Evolutionary conservation across 2,888 invertebrate genomes (phyloP).

Genomic region (Nebria salina): DNA sequence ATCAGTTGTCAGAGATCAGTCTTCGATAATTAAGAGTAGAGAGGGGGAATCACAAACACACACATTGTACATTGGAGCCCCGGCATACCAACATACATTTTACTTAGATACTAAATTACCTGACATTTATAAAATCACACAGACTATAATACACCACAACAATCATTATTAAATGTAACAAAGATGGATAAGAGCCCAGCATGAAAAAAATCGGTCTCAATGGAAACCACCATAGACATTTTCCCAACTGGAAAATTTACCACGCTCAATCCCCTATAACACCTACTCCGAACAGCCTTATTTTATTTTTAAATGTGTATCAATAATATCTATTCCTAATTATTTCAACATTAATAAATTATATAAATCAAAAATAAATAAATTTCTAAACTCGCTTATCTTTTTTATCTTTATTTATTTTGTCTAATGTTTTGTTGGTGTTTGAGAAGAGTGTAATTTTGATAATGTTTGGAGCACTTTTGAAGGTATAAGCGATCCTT

Average conservation of each 20-base stretch:
- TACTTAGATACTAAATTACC: constrained; percentile 46
- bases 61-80: constrained; percentile 13
- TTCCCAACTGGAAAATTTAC: constrained; percentile 8
- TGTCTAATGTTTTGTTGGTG: no score
- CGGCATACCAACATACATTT: constrained; percentile 41
- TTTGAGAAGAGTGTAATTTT: no score
- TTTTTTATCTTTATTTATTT: no score
- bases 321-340: no score
- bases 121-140: constrained; percentile 45
- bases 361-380: no score
- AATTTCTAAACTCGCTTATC: no score
- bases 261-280: neutral
- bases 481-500: neutral
- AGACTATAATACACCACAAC: constrained; percentile 41
- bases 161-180: constrained; percentile 46
- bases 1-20: constrained; percentile 47
- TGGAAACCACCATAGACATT: constrained; percentile 39
- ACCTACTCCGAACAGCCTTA: no score
- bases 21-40: constrained; percentile 45
- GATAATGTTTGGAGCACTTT: no score
- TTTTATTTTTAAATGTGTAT: no score
- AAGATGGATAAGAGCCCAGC: constrained; percentile 44
- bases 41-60: neutral
- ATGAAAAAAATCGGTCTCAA: constrained; percentile 44
- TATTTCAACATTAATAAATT: no score